phyloP scores from a whole-genome alignment of 2,113 vertebrate species.

The Nipponia nippon region DNA sequence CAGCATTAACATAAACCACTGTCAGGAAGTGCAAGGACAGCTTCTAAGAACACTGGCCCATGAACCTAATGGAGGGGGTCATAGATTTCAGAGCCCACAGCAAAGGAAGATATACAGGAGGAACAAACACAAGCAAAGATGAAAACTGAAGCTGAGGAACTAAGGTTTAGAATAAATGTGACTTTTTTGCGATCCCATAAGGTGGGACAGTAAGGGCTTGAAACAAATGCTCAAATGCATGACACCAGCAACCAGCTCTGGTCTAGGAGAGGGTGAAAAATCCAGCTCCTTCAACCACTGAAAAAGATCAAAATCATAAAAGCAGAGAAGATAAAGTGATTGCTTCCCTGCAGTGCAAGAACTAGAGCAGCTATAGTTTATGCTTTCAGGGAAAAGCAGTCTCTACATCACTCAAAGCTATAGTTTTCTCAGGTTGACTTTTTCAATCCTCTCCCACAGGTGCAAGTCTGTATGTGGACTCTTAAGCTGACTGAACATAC shows the following conservation, averaged over 20 bases:
- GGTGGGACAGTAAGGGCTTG: neutral
- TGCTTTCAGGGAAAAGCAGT: neutral
- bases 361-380: neutral
- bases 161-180: neutral
- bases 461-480: neutral
- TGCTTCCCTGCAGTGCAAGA: neutral
- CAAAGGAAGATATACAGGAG: neutral
- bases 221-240: neutral
- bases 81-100: neutral
- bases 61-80: neutral
- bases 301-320: neutral
- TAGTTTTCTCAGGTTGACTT: neutral
- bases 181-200: neutral
- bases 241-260: neutral
- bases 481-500: neutral
- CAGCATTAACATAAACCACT: neutral
- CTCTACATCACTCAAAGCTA: neutral
- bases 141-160: neutral
- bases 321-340: neutral
- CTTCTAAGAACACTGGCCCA: neutral
- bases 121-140: neutral
- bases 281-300: neutral
- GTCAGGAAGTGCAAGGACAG: neutral
- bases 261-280: neutral
- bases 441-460: neutral